These are phyloP conservation scores for Panzeria rudis DNA, from an alignment of 2,888 invertebrate species.

Conservation along the genomic window DNA sequence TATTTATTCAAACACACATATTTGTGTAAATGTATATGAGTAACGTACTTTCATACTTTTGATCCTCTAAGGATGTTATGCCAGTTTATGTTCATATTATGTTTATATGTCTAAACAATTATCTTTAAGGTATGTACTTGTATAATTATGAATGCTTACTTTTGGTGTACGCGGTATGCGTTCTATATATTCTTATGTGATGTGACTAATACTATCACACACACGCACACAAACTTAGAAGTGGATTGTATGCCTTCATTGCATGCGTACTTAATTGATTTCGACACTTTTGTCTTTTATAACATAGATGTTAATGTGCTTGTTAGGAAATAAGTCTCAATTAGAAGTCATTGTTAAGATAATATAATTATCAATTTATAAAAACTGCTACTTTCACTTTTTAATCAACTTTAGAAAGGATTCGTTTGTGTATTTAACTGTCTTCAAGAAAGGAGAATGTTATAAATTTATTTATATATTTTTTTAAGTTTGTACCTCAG, in stretches of 20 bases:
- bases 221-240: neutral
- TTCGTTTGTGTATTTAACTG: too few species aligned
- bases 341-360: conserved; percentile 8
- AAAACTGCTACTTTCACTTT: conserved; percentile 3
- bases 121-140: conserved; percentile 66
- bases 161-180: neutral
- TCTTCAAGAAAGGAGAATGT: too few species aligned
- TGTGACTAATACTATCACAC: conserved; percentile 20
- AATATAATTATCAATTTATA: neutral
- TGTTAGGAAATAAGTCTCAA: conserved; percentile 11
- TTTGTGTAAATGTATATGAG: conserved; percentile 6
- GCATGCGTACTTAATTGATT: conserved; percentile 61
- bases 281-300: conserved; percentile 58
- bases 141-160: conserved; percentile 59
- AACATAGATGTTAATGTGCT: conserved; percentile 33
- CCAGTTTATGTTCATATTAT: conserved; percentile 72
- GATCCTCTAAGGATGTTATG: conserved; percentile 72
- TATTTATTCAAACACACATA: neutral
- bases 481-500: too few species aligned
- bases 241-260: conserved; percentile 50
- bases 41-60: conserved; percentile 31
- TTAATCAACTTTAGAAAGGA: neutral
- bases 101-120: conserved; percentile 74
- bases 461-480: too few species aligned
- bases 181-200: neutral